Base-by-base conservation (phyloP, 1,140 invertebrate genomes). In the Drosophila bocki region DNA sequence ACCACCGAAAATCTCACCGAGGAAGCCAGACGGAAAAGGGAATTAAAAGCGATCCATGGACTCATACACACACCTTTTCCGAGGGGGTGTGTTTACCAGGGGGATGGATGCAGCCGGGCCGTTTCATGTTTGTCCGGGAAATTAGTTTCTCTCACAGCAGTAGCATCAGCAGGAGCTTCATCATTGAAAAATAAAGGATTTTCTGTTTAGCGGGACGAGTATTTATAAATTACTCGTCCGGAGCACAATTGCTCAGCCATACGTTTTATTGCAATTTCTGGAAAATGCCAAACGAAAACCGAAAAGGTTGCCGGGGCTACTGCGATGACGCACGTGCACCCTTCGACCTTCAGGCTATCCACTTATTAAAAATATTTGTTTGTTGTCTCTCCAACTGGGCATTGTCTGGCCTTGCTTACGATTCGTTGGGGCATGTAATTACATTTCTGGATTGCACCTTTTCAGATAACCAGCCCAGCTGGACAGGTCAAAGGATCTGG, bases 311-410 rank as follows among this genome's bases (percentile, higher is more conserved):
- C 74, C 69, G 57, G 54, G 76, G 56, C 80, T 65, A 63, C 75
- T 17, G n/a, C 51, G 33, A 19, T 9, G 53, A 39, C 51, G 62
- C 83, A 86, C 83, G 84, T 87, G 79, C 47, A 41, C 32, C 59
- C 59, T 47, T 33, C 26, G 48, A 35, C 32, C 35, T 1, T 22
- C 5, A 9, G 26, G 26, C 53, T 33, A 58, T 75, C 51, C 78
- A 74, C 67, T 90, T 88, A 88, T 88, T 88, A 88, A 85, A 90
- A 88, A 85, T 83, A 83, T 80, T 88, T 80, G 59, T 88, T 76
- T 86, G 54, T 62, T 47, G 37, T 61, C 50, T 71, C 78, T 58
- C 50, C 29, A 61, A 42, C 51, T 58, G 59, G 47, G 77, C 69
- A 85, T 87, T 86, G 76, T 86, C 82, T 29, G 45, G 50, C 71